Percentiles rank a stretch among this genome's conserved stretches.
Evolutionary conservation across 1,140 invertebrate species (phyloP).

Genomic region (Drosophila mauritiana): DNA sequence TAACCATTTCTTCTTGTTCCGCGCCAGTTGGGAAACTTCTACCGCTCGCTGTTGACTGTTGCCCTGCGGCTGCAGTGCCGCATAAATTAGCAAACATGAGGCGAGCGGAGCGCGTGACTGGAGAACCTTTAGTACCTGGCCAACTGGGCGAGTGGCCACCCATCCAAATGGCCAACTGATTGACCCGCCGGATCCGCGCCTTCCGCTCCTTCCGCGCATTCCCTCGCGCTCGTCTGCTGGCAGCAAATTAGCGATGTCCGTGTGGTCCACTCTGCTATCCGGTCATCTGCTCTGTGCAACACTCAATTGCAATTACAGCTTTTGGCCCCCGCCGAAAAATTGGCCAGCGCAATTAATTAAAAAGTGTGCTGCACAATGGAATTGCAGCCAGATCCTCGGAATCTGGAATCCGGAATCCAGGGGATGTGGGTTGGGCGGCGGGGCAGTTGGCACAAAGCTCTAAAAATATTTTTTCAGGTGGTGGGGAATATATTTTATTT

Average conservation of each 20-base stretch:
- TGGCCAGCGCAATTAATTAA: slow-evolving; percentile 74
- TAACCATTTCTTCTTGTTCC: background rate
- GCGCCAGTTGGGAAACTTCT: slow-evolving; percentile 56
- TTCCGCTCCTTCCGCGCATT: slow-evolving; percentile 7
- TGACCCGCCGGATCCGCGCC: slow-evolving; percentile 38
- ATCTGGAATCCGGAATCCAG: background rate
- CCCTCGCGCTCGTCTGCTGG: slow-evolving; percentile 11
- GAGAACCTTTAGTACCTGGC: slow-evolving; percentile 31
- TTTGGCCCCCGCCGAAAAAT: slow-evolving; percentile 49
- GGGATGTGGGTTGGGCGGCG: background rate
- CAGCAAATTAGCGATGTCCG: slow-evolving; percentile 70
- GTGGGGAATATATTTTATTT: slow-evolving; percentile 27
- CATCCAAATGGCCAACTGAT: slow-evolving; percentile 69
- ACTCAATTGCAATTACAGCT: slow-evolving; percentile 58
- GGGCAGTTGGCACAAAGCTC: slow-evolving; percentile 24
- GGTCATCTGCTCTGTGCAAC: background rate
- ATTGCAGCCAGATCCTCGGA: slow-evolving; percentile 12
- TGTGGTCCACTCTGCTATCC: slow-evolving; percentile 24
- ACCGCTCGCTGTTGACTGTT: slow-evolving; percentile 36
- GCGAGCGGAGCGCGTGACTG: slow-evolving; percentile 56
- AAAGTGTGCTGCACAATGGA: slow-evolving; percentile 63
- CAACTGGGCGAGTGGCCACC: background rate
- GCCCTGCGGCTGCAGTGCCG: slow-evolving; percentile 65
- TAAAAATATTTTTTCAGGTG: slow-evolving; percentile 56
- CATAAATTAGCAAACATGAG: slow-evolving; percentile 81